A percentile compares a stretch with the other conserved stretches of the same genome.
phyloP scores from a whole-genome alignment of 2,888 invertebrate genomes.

The Apamea anceps region DNA sequence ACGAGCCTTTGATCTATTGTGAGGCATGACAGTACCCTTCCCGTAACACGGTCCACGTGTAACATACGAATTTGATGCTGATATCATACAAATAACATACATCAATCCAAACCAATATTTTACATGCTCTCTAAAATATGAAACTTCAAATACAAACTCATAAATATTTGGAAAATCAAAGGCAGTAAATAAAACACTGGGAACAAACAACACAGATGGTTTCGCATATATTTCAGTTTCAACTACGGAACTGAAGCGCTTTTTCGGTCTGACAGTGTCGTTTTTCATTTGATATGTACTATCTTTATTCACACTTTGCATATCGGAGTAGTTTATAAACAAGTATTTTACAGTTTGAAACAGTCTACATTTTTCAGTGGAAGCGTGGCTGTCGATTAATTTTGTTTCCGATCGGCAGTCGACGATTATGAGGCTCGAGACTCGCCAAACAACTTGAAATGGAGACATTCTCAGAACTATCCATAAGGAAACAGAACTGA shows the following conservation, averaged over 20 bases:
- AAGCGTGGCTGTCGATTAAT: conserved; percentile 24
- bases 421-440: conserved; percentile 16
- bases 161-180: conserved; percentile 66
- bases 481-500: conserved; percentile 63
- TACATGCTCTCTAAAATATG: conserved; percentile 53
- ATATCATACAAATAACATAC: conserved; percentile 32
- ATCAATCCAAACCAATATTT: conserved; percentile 43
- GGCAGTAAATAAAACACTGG: conserved; percentile 61
- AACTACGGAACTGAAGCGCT: conserved; percentile 66
- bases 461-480: conserved; percentile 44
- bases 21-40: conserved; percentile 5
- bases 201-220: conserved; percentile 62
- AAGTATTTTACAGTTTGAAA: conserved; percentile 33
- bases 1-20: conserved; percentile 26
- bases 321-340: conserved; percentile 45
- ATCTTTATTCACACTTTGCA: conserved; percentile 61
- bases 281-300: conserved; percentile 66
- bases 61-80: conserved; percentile 12
- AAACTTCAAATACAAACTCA: conserved; percentile 55
- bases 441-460: conserved; percentile 21
- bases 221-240: conserved; percentile 66
- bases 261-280: conserved; percentile 67
- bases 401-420: conserved; percentile 26
- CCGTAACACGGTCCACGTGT: not conserved
- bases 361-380: conserved; percentile 15